Percentiles rank a stretch among this genome's conserved stretches.
phyloP scores from a whole-genome alignment of 2,113 vertebrate genomes.

The Eupsittula cactorum region DNA sequence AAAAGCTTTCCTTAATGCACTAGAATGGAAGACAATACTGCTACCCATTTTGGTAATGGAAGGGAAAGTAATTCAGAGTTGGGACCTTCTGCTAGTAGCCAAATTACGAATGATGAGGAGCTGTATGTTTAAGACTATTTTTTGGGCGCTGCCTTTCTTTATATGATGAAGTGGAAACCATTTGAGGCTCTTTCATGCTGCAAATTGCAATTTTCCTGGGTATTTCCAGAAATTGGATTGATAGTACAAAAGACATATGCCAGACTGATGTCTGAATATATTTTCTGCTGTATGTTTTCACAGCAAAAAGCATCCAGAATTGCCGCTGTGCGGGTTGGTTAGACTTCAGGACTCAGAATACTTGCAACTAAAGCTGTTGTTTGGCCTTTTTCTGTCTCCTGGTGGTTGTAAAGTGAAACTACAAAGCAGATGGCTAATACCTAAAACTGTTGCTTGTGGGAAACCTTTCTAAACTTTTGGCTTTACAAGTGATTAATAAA shows the following conservation, averaged over 20 bases:
- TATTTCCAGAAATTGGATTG: not conserved
- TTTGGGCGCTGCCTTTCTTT: not conserved
- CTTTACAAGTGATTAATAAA: not conserved
- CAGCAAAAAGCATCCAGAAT: fast-evolving
- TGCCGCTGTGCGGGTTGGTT: fast-evolving
- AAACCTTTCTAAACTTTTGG: not conserved
- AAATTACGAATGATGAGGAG: not conserved
- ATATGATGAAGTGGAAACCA: not conserved
- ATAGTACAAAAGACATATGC: not conserved
- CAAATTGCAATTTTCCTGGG: not conserved
- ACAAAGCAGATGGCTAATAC: fast-evolving
- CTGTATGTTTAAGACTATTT: not conserved
- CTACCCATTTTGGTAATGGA: not conserved
- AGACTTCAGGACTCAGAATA: fast-evolving
- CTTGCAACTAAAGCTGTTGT: not conserved
- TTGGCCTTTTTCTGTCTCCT: slow-evolving; percentile 36
- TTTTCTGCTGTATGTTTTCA: not conserved
- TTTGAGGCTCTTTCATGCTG: not conserved
- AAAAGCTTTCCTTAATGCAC: not conserved
- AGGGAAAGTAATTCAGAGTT: not conserved
- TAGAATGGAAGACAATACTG: not conserved
- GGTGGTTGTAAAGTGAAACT: not conserved
- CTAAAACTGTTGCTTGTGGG: not conserved
- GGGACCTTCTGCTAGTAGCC: not conserved
- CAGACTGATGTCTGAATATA: not conserved